Evolutionary conservation across 2,113 vertebrate genomes (phyloP), one percentile per base, ranked within the genome.

Genomic region (Coryphaenoides rupestris): DNA sequence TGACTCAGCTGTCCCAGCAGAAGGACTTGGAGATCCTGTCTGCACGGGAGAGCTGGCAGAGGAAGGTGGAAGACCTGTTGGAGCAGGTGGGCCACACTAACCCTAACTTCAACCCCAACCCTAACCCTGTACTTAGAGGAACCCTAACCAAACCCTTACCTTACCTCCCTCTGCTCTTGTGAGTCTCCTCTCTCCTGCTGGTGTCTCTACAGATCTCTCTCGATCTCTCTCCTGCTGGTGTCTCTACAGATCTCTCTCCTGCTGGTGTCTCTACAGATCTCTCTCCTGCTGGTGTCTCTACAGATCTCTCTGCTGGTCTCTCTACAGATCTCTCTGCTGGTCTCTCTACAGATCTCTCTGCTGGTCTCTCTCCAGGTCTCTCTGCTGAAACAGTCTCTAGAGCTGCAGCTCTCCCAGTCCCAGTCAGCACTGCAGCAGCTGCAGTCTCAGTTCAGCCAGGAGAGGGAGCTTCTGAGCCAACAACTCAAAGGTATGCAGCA

Each of bases 371-470:
- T n/a, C n/a, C n/a, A n/a, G n/a, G n/a, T n/a, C n/a, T n/a, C n/a
- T n/a, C 85, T 98, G 57, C 81, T 98, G 80, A 99, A 98, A 70
- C 96, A 98, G 89, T 98, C 94, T n/a, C 89, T 99, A 89, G 96
- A 99, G 89, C 89, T 98, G 78, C 97, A 99, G 89, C 84, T 98
- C 77, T 96, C 93, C 2, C 96, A 99, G 88, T 98, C 97, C 1
- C 95, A 99, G 91, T 90, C 90, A 0, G 93, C 97, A 22, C 82
- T 99, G 72, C 95, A 98, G 75, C 95, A 97, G 69, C 92, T 98
- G 40, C 97, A 99, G 84, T 92, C 93, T 21, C 95, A 98, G 81
- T 98, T 98, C 79, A 94, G 85, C 78, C 94, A 96, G 75, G 96
- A 99, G 76, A 91, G 94, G 14, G 95, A 99, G 71, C 92, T 95